Conservation (phyloP, 1,140 invertebrate genomes). For the Marisa cornuarietis region DNA sequence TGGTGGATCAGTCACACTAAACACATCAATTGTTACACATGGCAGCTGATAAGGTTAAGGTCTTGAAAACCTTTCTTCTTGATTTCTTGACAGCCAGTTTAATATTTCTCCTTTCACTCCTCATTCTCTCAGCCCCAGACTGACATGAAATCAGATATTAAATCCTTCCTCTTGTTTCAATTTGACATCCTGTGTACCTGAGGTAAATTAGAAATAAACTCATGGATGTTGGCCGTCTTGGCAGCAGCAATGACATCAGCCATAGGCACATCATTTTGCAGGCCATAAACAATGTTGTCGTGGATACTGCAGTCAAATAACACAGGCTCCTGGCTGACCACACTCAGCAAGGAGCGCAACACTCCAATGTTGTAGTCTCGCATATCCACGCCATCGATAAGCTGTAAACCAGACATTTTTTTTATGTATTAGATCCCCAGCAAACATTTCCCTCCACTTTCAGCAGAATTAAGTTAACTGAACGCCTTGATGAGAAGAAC, state of each 20-base stretch:
- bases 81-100: no score
- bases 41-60: no score
- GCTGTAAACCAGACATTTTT: constrained; percentile 68
- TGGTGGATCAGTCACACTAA: no score
- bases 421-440: neutral
- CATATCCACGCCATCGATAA: constrained; percentile 66
- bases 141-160: no score
- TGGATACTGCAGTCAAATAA: constrained; percentile 86
- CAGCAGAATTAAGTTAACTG: no score
- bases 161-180: no score
- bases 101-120: no score
- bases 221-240: constrained; percentile 86
- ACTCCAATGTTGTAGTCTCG: constrained; percentile 63
- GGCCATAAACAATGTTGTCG: constrained; percentile 89
- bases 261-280: constrained; percentile 73
- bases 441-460: neutral
- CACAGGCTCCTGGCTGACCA: constrained; percentile 86
- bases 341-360: constrained; percentile 73
- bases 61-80: no score
- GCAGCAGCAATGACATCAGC: constrained; percentile 83
- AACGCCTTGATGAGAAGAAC: no score
- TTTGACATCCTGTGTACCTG: constrained; percentile 25
- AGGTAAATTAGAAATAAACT: constrained; percentile 82
- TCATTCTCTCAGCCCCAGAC: no score
- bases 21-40: no score